Conservation (phyloP, 1,140 invertebrate genomes). For the Euwallacea similis region DNA sequence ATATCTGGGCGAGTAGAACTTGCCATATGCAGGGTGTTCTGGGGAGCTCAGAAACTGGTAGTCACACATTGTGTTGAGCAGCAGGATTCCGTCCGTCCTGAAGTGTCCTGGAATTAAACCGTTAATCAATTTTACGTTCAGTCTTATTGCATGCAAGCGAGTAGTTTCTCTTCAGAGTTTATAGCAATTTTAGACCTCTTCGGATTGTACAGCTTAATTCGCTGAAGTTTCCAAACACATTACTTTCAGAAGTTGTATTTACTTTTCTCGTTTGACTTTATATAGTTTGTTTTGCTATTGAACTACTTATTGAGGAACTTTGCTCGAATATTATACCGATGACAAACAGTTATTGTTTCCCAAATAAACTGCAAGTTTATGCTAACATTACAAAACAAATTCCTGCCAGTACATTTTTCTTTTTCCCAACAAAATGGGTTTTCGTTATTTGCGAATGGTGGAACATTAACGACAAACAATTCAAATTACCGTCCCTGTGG, state of each 20-base stretch:
- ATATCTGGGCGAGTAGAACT: conserved; percentile 81
- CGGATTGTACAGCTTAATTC: no score
- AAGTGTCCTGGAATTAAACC: conserved; percentile 67
- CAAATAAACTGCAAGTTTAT: neutral
- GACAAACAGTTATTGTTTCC: neutral
- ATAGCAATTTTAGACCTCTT: no score
- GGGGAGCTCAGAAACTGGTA: conserved; percentile 73
- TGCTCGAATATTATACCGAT: no score
- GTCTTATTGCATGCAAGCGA: neutral
- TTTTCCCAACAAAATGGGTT: conserved; percentile 3
- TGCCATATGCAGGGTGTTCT: conserved; percentile 65
- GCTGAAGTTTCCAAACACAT: no score
- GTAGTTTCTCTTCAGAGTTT: no score
- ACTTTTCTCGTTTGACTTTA: neutral
- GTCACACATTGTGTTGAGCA: conserved; percentile 74
- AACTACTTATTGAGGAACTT: neutral
- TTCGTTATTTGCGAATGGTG: conserved; percentile 13
- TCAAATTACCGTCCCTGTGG: conserved; percentile 12
- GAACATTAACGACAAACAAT: conserved; percentile 20
- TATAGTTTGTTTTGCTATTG: neutral
- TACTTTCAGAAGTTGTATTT: no score
- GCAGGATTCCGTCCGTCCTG: conserved; percentile 69
- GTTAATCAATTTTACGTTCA: conserved; percentile 18
- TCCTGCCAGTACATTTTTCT: neutral
- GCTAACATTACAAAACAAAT: no score